phyloP scores from a whole-genome alignment of 2,113 vertebrate genomes.

The Dicaeum eximium region DNA sequence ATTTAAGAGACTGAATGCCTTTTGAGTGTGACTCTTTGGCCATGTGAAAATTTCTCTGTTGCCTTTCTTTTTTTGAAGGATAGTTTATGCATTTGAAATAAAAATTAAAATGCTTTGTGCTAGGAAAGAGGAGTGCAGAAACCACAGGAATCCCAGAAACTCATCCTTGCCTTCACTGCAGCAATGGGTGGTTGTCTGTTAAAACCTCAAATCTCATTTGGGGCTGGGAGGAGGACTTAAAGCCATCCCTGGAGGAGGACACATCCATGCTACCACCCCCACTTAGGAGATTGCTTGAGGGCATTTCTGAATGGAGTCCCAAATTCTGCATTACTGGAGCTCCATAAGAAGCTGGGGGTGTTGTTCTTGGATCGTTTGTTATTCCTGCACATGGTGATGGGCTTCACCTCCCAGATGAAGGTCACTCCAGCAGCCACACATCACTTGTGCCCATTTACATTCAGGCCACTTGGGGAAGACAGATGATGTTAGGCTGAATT shows the following conservation, averaged over 20 bases:
- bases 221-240: background rate
- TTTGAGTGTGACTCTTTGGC: background rate
- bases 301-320: background rate
- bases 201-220: background rate
- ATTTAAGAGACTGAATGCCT: background rate
- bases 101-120: slow-evolving; percentile 7
- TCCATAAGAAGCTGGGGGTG: accelerated
- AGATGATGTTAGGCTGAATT: background rate
- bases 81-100: slow-evolving; percentile 17
- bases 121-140: background rate
- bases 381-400: background rate
- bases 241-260: background rate
- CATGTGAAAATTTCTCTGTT: background rate
- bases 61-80: background rate
- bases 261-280: background rate
- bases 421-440: background rate
- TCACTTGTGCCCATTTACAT: background rate
- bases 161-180: background rate
- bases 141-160: background rate
- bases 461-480: background rate
- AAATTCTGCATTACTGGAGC: background rate
- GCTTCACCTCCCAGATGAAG: background rate
- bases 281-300: background rate
- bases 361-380: background rate
- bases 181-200: background rate